Evolutionary conservation across 2,797 vertebrate genomes (phyloP).

Genomic region (Typhlichthys eigenmanni): DNA sequence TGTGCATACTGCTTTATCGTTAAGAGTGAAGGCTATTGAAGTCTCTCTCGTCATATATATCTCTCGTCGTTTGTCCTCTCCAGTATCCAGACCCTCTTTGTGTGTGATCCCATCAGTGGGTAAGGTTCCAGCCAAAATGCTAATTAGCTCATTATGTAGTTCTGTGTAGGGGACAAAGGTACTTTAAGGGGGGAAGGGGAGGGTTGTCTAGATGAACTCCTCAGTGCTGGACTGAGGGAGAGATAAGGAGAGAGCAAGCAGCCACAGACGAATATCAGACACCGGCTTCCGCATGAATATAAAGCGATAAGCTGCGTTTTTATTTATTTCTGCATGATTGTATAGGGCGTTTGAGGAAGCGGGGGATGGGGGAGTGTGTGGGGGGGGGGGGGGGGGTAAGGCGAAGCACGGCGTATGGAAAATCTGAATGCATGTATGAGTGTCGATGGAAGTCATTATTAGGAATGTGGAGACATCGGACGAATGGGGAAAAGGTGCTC

Average conservation of each 20-base stretch:
- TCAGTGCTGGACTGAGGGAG: slow-evolving; percentile 12
- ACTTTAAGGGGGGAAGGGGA: not conserved
- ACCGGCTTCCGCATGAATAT: slow-evolving; percentile 33
- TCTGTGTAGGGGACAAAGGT: slow-evolving; percentile 47
- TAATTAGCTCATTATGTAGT: slow-evolving; percentile 72
- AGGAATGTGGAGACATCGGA: not conserved
- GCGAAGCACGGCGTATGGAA: not conserved
- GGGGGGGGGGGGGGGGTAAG: too few species aligned
- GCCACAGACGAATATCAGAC: not conserved
- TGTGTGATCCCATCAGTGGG: slow-evolving; percentile 50
- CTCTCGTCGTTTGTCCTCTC: not conserved
- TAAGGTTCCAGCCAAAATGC: slow-evolving; percentile 60
- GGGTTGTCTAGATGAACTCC: slow-evolving; percentile 10
- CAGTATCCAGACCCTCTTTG: slow-evolving; percentile 24
- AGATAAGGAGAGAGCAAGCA: slow-evolving; percentile 2
- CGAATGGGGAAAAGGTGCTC: not conserved
- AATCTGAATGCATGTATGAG: slow-evolving; percentile 1
- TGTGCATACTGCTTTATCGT: slow-evolving; percentile 31
- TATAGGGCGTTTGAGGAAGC: not conserved
- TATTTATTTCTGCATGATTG: slow-evolving; percentile 20
- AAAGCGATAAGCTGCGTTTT: slow-evolving; percentile 32
- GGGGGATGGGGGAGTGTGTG: not conserved
- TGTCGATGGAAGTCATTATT: not conserved
- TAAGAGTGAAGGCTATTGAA: slow-evolving; percentile 44
- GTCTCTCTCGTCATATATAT: slow-evolving; percentile 19